Base-by-base conservation (phyloP, 2,888 invertebrate species). In the Dicycla oo region DNA sequence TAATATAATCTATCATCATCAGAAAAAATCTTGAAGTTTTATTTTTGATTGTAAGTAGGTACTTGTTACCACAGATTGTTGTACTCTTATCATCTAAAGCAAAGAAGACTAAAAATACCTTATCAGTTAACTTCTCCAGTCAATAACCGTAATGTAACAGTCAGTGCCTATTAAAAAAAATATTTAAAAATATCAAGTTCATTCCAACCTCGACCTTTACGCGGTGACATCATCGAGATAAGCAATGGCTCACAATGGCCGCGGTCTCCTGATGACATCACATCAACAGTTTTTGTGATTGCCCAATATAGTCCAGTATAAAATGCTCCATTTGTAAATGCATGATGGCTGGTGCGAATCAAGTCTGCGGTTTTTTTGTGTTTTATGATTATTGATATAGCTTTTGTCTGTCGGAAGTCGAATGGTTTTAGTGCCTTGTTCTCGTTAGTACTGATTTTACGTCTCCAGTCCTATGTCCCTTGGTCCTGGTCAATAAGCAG, bases 191-290 rank as follows among this genome's bases (percentile, higher is more conserved):
- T 2, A 73, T 78, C 76, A 79, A 79, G 79, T 73, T 82, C 75
- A 65, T 8, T 58, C 18, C 30, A 77, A 72, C 85, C 86, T 83
- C 83, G 80, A 86, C 86, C 86, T 87, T 86, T 87, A 70, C 10
- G 40, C 53, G 72, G 67, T 86, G 86, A 86, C 85, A 85, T 86
- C 86, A 86, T 38, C 57, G 5, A 68, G 82, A 80, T 83, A 80
- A 81, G 78, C 71, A 23, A 10, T 70, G 70, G 70, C 18, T 62
- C 30, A 61, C 49, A 43, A 71, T 69, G 69, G 51, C 20, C 67
- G 74, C 67, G 23, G 70, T 49, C 70, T 77, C 82, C 64, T 63
- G 64, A 83, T 86, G 85, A 86, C 83, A 85, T 86, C 85, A 86
- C 57, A 49, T 73, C 60, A 66, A 58, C 71, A 78, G 15, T 79